Evolutionary conservation across 2,113 vertebrate species (phyloP), one percentile per base, ranked within the genome.

Genomic region (Hypanus sabinus): DNA sequence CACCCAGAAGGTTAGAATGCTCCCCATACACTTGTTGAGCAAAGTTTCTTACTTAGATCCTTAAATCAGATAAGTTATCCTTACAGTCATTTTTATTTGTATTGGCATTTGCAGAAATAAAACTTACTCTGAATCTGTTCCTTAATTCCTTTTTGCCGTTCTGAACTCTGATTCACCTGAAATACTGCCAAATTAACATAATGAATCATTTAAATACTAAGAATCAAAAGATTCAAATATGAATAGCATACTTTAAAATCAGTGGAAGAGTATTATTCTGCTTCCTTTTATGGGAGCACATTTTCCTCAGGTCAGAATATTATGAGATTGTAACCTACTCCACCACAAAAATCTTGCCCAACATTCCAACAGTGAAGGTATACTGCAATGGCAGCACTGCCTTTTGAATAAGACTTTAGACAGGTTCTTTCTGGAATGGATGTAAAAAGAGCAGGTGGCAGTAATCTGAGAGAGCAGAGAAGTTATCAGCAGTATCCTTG

Each of bases 91-190:
- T 1, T 68, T 71, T 46, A 73, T 73, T 93, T 73, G 71, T 71
- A 27, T 93, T 71, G 36, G 7, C 30, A 33, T 5, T 30, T 87
- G 27, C 9, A 60, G 38, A 83, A 55, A 81, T 93, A 75, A 55
- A 95, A 97, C 97, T 97, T 94, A 97, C 97, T 94, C 30, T 97
- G 95, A 95, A 97, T 96, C 95, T 96, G 96, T 93, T 96, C 96
- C 60, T 95, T 95, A 88, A 91, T 94, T 0, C 95, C 94, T 94
- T 97, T 96, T 95, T 97, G 97, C 85, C 95, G 94, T 30, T 77
- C 95, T 94, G 76, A 94, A 90, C 94, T 94, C 95, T 96, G 96
- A 33, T 97, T 95, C 94, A 96, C 93, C 96, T 97, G 96, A 87
- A 96, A 97, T 95, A 96, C 97, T 97, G 91, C 3, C 68, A 93